Evolutionary conservation across 2,113 vertebrate genomes (phyloP).

Genomic region (Uropsilus gracilis): DNA sequence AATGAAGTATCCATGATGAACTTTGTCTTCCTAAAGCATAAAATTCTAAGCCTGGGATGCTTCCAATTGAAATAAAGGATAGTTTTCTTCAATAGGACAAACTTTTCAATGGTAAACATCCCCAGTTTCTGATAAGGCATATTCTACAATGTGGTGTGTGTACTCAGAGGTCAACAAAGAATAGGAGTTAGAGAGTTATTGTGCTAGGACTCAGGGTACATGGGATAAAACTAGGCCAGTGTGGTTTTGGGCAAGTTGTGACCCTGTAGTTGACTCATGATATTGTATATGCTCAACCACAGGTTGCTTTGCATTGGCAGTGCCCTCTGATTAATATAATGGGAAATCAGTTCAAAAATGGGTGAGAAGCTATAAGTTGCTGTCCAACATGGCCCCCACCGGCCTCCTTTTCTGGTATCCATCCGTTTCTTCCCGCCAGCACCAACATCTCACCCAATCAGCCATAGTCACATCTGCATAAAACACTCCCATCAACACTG

Average conservation of each 20-base stretch:
- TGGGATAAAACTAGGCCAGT: not conserved
- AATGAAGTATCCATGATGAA: not conserved
- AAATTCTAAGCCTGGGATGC: slow-evolving; percentile 6
- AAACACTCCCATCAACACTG: too few species aligned
- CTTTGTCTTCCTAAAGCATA: not conserved
- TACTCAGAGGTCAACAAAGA: not conserved
- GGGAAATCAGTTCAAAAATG: too few species aligned
- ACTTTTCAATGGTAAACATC: not conserved
- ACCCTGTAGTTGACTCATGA: not conserved
- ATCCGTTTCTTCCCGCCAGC: too few species aligned
- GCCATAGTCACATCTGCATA: too few species aligned
- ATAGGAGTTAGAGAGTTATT: not conserved
- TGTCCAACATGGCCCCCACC: too few species aligned
- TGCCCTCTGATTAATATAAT: too few species aligned
- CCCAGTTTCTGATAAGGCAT: slow-evolving; percentile 37
- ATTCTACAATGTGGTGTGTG: not conserved
- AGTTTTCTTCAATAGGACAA: not conserved
- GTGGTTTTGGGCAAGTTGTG: not conserved
- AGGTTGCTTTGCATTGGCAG: not conserved
- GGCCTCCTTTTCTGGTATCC: too few species aligned
- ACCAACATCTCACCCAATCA: too few species aligned
- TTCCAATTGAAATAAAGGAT: slow-evolving; percentile 26
- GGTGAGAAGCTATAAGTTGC: too few species aligned
- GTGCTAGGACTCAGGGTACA: not conserved
- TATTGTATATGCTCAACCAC: too few species aligned